These are phyloP conservation scores for Hippocampus abdominalis DNA, from an alignment of 2,113 vertebrate genomes.

Conservation along the genomic window DNA sequence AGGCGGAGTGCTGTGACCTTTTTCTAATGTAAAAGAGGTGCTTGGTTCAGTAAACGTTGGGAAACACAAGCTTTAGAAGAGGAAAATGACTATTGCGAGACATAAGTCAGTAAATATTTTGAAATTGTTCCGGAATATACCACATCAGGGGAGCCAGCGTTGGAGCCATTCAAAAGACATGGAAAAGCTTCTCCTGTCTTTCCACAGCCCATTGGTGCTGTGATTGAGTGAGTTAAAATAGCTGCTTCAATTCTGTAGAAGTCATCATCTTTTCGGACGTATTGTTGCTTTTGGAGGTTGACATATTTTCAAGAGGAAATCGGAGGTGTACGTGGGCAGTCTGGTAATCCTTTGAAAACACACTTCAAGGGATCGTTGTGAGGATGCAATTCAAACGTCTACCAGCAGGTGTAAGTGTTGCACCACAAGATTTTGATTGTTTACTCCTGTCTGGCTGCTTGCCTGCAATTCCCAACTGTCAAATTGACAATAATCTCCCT, in stretches of 20 bases:
- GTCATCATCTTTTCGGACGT: constrained; percentile 43
- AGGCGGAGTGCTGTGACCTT: no score
- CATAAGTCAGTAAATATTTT: constrained; percentile 46
- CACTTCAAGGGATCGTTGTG: not conserved
- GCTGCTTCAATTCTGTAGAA: constrained; percentile 49
- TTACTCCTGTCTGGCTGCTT: not conserved
- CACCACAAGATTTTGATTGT: constrained; percentile 8
- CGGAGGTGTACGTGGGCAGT: constrained; percentile 14
- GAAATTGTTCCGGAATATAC: constrained; percentile 45
- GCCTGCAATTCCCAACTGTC: not conserved
- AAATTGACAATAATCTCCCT: constrained; percentile 2
- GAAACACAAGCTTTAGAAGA: not conserved
- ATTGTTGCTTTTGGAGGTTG: constrained; percentile 20
- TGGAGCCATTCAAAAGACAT: constrained; percentile 47
- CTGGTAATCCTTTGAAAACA: constrained; percentile 7
- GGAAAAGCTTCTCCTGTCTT: constrained; percentile 48
- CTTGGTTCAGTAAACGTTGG: no score
- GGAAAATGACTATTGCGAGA: constrained; percentile 37
- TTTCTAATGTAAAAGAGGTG: no score
- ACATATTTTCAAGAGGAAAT: constrained; percentile 19
- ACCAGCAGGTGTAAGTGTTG: constrained; percentile 64
- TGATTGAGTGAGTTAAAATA: constrained; percentile 54
- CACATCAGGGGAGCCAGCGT: constrained; percentile 6
- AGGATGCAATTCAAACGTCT: constrained; percentile 19
- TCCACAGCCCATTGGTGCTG: constrained; percentile 34